Conservation (phyloP, 2,797 vertebrate species). For the Lindbergichthys nudifrons region DNA sequence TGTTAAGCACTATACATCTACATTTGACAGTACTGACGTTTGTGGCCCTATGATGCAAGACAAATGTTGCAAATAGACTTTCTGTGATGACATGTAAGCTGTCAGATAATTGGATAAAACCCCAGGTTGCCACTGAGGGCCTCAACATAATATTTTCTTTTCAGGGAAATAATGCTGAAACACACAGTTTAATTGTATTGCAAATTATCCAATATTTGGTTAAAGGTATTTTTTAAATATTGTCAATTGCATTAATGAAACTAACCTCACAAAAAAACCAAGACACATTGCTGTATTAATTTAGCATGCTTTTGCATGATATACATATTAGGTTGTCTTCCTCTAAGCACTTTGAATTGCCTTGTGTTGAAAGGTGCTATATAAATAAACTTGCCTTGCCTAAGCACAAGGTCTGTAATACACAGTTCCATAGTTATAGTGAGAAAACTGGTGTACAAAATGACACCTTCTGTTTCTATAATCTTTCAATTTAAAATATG, state of each 20-base stretch:
- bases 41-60: conserved; percentile 71
- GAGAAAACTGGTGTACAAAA: conserved; percentile 6
- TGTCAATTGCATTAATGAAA: neutral
- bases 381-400: no score
- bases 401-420: neutral
- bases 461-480: neutral
- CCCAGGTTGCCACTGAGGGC: conserved; percentile 54
- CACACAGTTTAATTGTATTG: conserved; percentile 3
- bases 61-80: conserved; percentile 81
- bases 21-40: conserved; percentile 75
- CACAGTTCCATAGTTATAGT: neutral
- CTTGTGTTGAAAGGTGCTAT: no score
- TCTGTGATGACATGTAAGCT: conserved; percentile 63
- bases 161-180: neutral
- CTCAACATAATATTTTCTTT: conserved; percentile 37
- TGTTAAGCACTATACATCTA: conserved; percentile 73
- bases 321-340: neutral
- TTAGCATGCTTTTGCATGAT: no score
- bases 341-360: neutral
- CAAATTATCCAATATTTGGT: neutral
- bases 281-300: neutral
- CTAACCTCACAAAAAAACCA: neutral
- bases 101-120: conserved; percentile 73
- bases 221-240: neutral
- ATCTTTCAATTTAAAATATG: neutral